These are phyloP conservation scores for Holothuria leucospilota DNA, from an alignment of 53 echinoderm and acorn worm genomes.

Conservation along the genomic window DNA sequence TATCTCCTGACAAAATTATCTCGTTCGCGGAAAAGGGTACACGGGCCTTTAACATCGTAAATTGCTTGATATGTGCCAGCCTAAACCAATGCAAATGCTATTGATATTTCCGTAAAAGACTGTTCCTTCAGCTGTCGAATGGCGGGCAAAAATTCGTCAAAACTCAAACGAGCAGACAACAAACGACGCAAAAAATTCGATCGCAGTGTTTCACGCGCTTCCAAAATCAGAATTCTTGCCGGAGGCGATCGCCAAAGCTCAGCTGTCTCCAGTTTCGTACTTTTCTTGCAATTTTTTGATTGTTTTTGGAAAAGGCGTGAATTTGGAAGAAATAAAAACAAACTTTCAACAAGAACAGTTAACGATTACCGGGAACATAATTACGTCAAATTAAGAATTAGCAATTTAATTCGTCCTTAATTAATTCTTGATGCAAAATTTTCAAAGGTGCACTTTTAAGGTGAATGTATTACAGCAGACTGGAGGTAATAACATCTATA, in stretches of 20 bases:
- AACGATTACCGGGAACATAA: conserved; percentile 40
- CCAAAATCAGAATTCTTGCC: conserved; percentile 49
- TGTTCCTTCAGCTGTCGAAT: conserved; percentile 71
- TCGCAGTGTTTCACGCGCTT: conserved; percentile 47
- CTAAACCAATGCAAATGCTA: conserved; percentile 53
- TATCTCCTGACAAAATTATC: no score
- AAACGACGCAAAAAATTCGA: conserved; percentile 48
- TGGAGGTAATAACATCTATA: no score
- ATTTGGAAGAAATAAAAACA: conserved; percentile 47
- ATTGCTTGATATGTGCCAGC: conserved; percentile 42
- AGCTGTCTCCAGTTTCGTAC: conserved; percentile 43
- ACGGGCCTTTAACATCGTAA: conserved; percentile 34
- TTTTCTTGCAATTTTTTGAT: conserved; percentile 33
- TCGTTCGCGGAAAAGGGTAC: no score
- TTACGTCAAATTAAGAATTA: conserved; percentile 57
- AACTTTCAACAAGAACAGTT: conserved; percentile 25
- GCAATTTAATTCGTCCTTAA: conserved; percentile 48
- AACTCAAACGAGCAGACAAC: conserved; percentile 47
- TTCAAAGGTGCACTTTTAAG: conserved; percentile 38
- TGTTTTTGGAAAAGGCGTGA: conserved; percentile 51
- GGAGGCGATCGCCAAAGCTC: conserved; percentile 38
- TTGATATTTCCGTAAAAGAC: conserved; percentile 54
- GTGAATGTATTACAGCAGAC: conserved; percentile 11
- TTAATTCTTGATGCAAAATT: conserved; percentile 46
- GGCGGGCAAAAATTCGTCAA: conserved; percentile 49